Conservation (phyloP, 1,140 invertebrate species). For the Trialeurodes vaporariorum region DNA sequence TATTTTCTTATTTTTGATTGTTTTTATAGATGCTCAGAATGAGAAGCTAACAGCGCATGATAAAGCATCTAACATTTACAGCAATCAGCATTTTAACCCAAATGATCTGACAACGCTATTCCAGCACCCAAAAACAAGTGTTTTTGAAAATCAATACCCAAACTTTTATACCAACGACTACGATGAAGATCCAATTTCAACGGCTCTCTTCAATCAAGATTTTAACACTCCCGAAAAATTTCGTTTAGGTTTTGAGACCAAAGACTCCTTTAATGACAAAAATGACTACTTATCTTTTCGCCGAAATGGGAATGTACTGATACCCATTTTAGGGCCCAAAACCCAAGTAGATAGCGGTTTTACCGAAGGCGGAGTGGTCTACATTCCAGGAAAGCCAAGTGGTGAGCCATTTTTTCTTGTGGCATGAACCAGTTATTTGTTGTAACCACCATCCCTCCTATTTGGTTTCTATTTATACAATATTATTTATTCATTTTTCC, state of each 20-base stretch:
- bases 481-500: too few relatives aligned
- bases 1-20: not conserved
- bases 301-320: not conserved
- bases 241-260: conserved; percentile 37
- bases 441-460: conserved; percentile 2
- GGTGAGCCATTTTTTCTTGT: conserved; percentile 20
- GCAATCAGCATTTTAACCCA: not conserved
- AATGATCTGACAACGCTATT: not conserved
- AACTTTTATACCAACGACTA: not conserved
- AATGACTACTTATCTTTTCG: conserved; percentile 2
- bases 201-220: conserved; percentile 26
- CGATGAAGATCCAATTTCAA: not conserved
- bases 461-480: conserved; percentile 4
- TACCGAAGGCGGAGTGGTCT: conserved; percentile 47
- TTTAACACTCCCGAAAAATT: conserved; percentile 42
- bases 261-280: conserved; percentile 23
- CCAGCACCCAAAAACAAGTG: not conserved
- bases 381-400: conserved; percentile 32
- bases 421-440: conserved; percentile 1
- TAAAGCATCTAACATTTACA: not conserved
- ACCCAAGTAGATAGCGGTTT: conserved; percentile 19
- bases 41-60: not conserved
- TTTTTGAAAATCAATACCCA: not conserved
- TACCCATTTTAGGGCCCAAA: not conserved
- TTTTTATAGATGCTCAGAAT: not conserved